These are phyloP conservation scores for Drosophila emarginata DNA, from an alignment of 2,888 invertebrate species.

Conservation along the genomic window DNA sequence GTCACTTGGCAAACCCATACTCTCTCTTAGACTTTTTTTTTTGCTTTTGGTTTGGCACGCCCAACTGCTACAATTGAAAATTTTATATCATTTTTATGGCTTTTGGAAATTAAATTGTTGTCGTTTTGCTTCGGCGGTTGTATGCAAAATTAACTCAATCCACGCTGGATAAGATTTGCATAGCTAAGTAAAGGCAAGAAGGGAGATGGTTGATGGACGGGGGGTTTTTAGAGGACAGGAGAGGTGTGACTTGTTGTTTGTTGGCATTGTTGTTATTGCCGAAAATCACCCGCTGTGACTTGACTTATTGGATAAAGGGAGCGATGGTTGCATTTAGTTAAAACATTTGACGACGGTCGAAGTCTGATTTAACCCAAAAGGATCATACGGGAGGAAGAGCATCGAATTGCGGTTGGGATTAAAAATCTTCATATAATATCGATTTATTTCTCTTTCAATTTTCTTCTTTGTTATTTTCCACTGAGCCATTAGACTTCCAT, in stretches of 20 bases:
- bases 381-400: neutral
- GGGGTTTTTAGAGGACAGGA: neutral
- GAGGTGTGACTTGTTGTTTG: slow-evolving; percentile 11
- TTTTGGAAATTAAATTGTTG: slow-evolving; percentile 74
- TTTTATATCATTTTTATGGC: slow-evolving; percentile 75
- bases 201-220: neutral
- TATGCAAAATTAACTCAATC: slow-evolving; percentile 69
- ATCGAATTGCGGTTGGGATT: no score
- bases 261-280: slow-evolving; percentile 15
- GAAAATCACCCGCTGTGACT: slow-evolving; percentile 37
- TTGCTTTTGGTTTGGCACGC: no score
- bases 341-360: slow-evolving; percentile 70
- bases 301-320: slow-evolving; percentile 36
- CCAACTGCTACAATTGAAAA: slow-evolving; percentile 63
- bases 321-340: slow-evolving; percentile 57
- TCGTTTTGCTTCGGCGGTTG: slow-evolving; percentile 37
- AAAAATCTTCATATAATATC: no score
- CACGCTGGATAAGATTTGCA: slow-evolving; percentile 32
- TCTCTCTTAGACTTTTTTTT: neutral
- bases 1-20: slow-evolving; percentile 59
- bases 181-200: neutral
- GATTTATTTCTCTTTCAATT: neutral
- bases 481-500: neutral
- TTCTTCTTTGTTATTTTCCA: no score
- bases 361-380: slow-evolving; percentile 17